Evolutionary conservation across 2,113 vertebrate genomes (phyloP).

Genomic region (Physeter macrocephalus): DNA sequence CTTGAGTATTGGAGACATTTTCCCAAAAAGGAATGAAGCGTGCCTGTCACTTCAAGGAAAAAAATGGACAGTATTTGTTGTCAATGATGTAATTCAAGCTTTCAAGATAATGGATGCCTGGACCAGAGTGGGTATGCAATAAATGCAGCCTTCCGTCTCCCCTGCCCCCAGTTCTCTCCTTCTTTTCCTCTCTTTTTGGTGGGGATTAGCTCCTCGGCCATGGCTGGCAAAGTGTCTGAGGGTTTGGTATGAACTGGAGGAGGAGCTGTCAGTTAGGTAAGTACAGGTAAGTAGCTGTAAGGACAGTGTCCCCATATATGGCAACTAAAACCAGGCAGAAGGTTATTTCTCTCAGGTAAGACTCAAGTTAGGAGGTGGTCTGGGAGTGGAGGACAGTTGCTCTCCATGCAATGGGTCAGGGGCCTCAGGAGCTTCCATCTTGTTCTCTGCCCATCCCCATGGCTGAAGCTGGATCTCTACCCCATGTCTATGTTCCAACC

Average conservation of each 20-base stretch:
- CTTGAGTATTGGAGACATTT: neutral
- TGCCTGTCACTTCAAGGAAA: neutral
- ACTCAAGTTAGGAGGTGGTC: neutral
- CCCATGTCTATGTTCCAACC: accelerated
- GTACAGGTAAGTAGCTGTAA: too few species aligned
- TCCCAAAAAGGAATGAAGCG: neutral
- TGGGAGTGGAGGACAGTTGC: neutral
- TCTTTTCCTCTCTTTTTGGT: neutral
- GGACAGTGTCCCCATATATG: too few species aligned
- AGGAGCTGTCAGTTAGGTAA: neutral
- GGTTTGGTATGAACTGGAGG: neutral
- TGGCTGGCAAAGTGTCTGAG: neutral
- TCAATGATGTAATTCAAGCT: neutral
- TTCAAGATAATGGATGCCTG: neutral
- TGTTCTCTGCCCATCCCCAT: neutral
- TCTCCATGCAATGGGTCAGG: neutral
- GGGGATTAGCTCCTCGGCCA: conserved; percentile 49
- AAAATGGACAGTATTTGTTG: neutral
- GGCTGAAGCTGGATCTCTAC: neutral
- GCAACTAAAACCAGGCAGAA: neutral
- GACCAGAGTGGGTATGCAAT: neutral
- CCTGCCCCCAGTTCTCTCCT: neutral
- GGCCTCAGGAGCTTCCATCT: too few species aligned
- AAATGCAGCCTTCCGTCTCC: accelerated
- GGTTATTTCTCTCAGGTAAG: neutral